Base-by-base conservation (phyloP, 2,888 invertebrate species). In the Noctua janthina region DNA sequence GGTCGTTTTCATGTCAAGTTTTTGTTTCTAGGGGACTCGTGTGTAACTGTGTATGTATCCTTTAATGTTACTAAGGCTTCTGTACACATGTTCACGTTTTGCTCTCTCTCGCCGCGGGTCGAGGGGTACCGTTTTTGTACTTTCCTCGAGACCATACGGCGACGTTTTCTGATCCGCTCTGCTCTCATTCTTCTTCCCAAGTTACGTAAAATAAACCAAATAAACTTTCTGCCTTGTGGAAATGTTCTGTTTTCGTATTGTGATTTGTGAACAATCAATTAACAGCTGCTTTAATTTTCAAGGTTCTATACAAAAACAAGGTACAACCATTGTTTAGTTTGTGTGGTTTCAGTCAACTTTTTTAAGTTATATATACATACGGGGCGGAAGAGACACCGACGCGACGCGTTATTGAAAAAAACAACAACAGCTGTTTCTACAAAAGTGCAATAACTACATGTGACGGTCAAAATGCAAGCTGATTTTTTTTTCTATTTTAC, bases 1-100 rank as follows among this genome's bases (percentile, higher is more conserved):
- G 54, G 54, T 59, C 46, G 43, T 17, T 43, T 83, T 29, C n/a
- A 62, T 39, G 51, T 49, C 54, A 72, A 56, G 29, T 66, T 43
- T 59, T 73, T 64, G 54, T 56, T 39, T n/a, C 68, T 17, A 23
- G 15, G 49, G 39, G 49, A 39, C 17, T 29, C 46, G 1, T 15
- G 35, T 51, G 54, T 64, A 46, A 46, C 1, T 15, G 35, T 51
- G 54, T 64, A 46, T 39, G n/a, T n/a, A 71, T 81, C 46, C n/a
- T 69, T 56, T 20, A 43, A 29, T n/a, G 69, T 80, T 20, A 35
- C 35, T 51, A 35, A 6, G 43, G 51, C 13, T 67, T 43, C 17
- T 49, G 10, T 46, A 11, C 46, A 46, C 46, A 11, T 46, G 23
- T 43, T 23, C 23, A 11, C 23, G 23, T 74, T 75, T 23, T 11